Percentiles rank a stretch among this genome's conserved stretches.
These are phyloP conservation scores for Mustela nigripes DNA, from an alignment of 2,113 vertebrate genomes.

Conservation along the genomic window DNA sequence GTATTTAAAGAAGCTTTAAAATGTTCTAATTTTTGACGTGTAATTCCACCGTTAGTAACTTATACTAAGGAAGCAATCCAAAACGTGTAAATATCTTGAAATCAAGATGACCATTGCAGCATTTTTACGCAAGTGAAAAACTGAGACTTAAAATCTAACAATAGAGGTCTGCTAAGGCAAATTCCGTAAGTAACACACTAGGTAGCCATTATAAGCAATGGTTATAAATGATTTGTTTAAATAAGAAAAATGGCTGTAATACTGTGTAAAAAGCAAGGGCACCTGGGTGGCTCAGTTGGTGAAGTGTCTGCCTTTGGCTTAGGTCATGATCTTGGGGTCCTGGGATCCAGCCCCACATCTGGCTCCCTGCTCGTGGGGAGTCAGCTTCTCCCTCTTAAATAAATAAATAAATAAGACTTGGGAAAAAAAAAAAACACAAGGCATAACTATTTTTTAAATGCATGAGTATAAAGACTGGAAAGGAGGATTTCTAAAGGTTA, in stretches of 20 bases:
- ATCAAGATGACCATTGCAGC: neutral
- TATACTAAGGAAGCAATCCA: neutral
- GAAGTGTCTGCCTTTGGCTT: neutral
- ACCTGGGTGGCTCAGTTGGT: neutral
- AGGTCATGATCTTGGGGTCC: neutral
- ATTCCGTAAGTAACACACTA: constrained; percentile 9
- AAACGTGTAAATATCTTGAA: constrained; percentile 51
- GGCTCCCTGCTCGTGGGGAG: neutral
- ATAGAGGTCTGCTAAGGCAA: constrained; percentile 5
- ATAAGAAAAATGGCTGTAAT: neutral
- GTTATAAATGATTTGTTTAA: neutral
- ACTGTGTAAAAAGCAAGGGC: neutral
- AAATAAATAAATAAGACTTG: neutral
- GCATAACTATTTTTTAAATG: neutral
- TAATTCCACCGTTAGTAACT: neutral
- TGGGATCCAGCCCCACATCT: neutral
- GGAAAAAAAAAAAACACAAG: neutral
- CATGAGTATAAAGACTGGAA: neutral
- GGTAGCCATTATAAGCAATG: constrained; percentile 7
- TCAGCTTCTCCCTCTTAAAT: neutral
- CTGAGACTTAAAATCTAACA: neutral
- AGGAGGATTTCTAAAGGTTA: neutral
- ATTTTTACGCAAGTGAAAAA: constrained; percentile 50
- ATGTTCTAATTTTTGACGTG: neutral
- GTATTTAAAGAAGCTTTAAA: constrained; percentile 30